Conservation (phyloP, 2,888 invertebrate species). For the Pseudeuparius sepicola region DNA sequence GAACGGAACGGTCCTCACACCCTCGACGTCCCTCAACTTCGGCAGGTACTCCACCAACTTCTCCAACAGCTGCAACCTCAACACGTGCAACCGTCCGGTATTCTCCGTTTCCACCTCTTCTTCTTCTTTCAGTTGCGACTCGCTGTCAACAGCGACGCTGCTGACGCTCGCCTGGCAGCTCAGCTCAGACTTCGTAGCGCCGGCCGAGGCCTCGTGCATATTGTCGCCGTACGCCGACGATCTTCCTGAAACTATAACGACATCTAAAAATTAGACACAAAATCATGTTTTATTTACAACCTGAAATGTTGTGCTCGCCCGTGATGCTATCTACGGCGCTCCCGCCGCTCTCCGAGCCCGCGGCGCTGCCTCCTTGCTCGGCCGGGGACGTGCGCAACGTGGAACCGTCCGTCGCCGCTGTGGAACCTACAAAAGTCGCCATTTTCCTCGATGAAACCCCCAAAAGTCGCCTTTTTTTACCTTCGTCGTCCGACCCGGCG, state of each 20-base stretch:
- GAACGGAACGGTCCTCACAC: constrained; percentile 81
- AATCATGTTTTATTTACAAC: constrained; percentile 13
- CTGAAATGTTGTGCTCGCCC: constrained; percentile 67
- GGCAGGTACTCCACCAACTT: constrained; percentile 70
- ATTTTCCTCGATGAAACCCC: background rate
- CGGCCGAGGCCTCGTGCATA: constrained; percentile 46
- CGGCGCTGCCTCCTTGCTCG: constrained; percentile 51
- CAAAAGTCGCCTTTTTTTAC: constrained; percentile 4
- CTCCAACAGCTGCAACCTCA: constrained; percentile 62
- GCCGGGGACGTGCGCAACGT: constrained; percentile 79
- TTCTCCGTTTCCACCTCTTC: constrained; percentile 36
- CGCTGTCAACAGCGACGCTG: constrained; percentile 25
- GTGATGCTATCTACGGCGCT: constrained; percentile 88
- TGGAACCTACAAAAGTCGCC: constrained; percentile 44
- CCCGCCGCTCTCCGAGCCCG: constrained; percentile 82
- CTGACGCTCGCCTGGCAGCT: constrained; percentile 36
- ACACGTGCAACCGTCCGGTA: constrained; percentile 48
- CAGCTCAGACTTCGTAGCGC: constrained; percentile 47
- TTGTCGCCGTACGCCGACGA: constrained; percentile 85
- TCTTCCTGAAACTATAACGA: too few relatives aligned
- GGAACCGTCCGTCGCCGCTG: constrained; percentile 90
- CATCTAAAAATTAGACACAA: too few relatives aligned
- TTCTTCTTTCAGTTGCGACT: constrained; percentile 28
- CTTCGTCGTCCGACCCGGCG: constrained; percentile 90
- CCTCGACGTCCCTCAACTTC: constrained; percentile 64